Conservation (phyloP, 30 jellyfish, hydroid and myxozoan species). For the Hydractinia symbiolongicarpus region DNA sequence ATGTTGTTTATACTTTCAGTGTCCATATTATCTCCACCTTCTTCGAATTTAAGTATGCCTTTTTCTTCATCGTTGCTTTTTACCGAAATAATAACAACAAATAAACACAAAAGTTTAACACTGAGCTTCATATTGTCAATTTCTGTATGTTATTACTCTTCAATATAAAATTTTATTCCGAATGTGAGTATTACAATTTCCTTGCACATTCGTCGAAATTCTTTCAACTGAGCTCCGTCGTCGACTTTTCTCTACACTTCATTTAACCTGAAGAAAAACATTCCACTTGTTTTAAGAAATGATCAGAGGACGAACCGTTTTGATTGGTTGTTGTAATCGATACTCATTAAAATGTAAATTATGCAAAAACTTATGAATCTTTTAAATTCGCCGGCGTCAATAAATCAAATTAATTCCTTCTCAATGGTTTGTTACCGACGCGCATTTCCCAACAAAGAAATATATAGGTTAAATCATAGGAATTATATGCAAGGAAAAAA, state of each 20-base stretch:
- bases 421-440: too few relatives aligned
- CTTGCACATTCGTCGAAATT: background rate
- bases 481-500: too few relatives aligned
- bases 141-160: slow-evolving; percentile 3
- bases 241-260: slow-evolving; percentile 18
- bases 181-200: background rate
- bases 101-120: background rate
- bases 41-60: background rate
- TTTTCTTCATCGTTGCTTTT: background rate
- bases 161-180: slow-evolving; percentile 1
- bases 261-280: slow-evolving; percentile 19
- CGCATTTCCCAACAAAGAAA: too few relatives aligned
- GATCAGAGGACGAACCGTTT: background rate
- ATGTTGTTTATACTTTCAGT: background rate
- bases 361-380: background rate
- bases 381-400: too few relatives aligned
- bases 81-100: background rate
- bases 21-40: background rate
- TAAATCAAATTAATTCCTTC: too few relatives aligned
- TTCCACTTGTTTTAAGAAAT: slow-evolving; percentile 4
- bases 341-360: background rate
- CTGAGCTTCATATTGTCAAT: background rate
- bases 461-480: too few relatives aligned
- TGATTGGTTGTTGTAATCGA: slow-evolving; percentile 6
- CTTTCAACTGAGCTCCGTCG: background rate